These are phyloP conservation scores for Chitala chitala DNA, from an alignment of 2,113 vertebrate species.

Conservation along the genomic window DNA sequence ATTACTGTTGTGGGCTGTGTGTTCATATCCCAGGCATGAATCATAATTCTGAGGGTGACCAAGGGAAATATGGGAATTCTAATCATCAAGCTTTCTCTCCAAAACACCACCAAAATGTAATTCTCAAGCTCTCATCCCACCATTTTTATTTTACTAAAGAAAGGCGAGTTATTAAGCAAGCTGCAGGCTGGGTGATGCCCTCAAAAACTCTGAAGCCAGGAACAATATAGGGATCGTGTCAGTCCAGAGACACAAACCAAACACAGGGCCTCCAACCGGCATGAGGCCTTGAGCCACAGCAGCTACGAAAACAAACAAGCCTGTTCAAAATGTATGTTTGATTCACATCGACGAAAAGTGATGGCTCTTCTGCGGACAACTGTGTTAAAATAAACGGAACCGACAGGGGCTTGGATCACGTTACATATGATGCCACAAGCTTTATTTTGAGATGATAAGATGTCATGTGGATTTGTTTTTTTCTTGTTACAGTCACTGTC, in stretches of 20 bases:
- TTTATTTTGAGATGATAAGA: slow-evolving; percentile 30
- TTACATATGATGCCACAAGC: background rate
- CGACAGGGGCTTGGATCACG: slow-evolving; percentile 7
- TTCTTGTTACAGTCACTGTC: background rate
- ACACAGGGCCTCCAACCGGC: slow-evolving; percentile 15
- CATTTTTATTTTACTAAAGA: background rate
- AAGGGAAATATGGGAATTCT: background rate
- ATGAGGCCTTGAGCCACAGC: slow-evolving; percentile 24
- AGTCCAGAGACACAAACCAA: too few relatives aligned
- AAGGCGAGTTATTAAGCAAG: slow-evolving; percentile 14
- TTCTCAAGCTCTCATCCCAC: too few relatives aligned
- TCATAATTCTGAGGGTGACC: background rate
- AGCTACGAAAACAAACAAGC: slow-evolving; percentile 15
- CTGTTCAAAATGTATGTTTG: slow-evolving; percentile 22
- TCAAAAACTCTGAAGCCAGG: too few relatives aligned
- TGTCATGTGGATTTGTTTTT: background rate
- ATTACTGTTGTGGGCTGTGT: background rate
- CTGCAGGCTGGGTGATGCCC: slow-evolving; percentile 18
- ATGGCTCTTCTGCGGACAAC: slow-evolving; percentile 13
- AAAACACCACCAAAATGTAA: background rate
- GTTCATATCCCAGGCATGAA: background rate
- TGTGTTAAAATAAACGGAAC: slow-evolving; percentile 27
- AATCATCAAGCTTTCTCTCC: background rate
- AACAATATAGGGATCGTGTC: too few relatives aligned
- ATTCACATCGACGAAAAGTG: slow-evolving; percentile 19